Evolutionary conservation across 2,113 vertebrate genomes (phyloP), one percentile per base, ranked within the genome.

Genomic region (Sylvia atricapilla): DNA sequence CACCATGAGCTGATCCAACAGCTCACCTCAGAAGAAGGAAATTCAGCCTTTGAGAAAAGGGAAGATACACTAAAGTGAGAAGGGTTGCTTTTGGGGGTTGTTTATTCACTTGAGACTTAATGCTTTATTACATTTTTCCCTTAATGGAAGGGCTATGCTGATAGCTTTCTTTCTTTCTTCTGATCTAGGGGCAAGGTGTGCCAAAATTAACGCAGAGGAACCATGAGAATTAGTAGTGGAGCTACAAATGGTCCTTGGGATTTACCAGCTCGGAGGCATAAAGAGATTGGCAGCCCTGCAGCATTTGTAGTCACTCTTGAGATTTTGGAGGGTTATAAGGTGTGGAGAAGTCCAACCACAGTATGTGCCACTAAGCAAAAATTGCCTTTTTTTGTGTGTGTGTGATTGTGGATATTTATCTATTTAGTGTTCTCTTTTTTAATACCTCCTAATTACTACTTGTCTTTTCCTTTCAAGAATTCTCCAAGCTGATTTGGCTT

Each of bases 391-490:
- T 76, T 41, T 27, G 3, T 31, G 10, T 35, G 8, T 60, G 20
- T 46, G 24, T 78, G 66, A 47, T 30, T 81, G 16, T 72, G 31
- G 14, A 41, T 76, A 50, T 78, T 78, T 53, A 66, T 28, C 27
- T 35, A 23, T 87, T 67, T 16, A 52, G 12, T 43, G 23, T 28
- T 91, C 24, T 84, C 46, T 72, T 75, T 93, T 85, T 70, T 3
- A 90, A 43, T 78, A 43, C 4, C 1, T 46, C 47, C 15, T 75
- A 47, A 67, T 60, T 87, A 52, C 31, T 63, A 43, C 21, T 87
- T 75, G 23, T 67, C 17, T 43, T 90, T 87, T 58, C 39, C 31
- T 87, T 91, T 90, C 20, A 74, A 33, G 89, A 75, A 55, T 90
- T 50, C 22, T 72, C 21, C 44, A 19, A 50, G 20, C 15, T 87